Evolutionary conservation across 2,888 invertebrate genomes (phyloP).

Genomic region (Eupithecia abbreviata): DNA sequence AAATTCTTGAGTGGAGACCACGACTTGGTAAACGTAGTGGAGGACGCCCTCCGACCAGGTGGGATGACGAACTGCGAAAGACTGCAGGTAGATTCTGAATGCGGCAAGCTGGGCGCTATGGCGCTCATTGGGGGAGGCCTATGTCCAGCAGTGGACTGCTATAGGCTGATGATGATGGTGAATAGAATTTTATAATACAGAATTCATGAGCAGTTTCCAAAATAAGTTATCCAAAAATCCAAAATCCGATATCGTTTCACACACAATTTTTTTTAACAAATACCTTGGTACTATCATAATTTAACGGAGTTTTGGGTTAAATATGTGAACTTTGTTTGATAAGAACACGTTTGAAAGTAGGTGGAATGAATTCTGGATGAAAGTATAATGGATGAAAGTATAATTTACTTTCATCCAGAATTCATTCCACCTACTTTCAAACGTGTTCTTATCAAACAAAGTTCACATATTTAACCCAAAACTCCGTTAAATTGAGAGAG

Average conservation of each 20-base stretch:
- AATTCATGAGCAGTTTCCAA: background rate
- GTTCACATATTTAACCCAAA: conserved; percentile 21
- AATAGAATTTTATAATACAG: background rate
- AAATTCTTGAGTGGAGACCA: too few relatives aligned
- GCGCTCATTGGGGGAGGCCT: too few relatives aligned
- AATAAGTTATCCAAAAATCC: background rate
- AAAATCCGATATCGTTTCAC: background rate
- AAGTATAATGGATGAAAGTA: background rate
- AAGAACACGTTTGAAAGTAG: conserved; percentile 13
- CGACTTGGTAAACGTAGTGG: too few relatives aligned
- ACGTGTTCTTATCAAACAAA: conserved; percentile 19
- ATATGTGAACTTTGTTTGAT: conserved; percentile 21
- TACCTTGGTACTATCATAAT: conserved; percentile 20
- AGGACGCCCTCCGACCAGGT: too few relatives aligned
- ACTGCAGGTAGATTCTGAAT: too few relatives aligned
- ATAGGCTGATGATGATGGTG: background rate
- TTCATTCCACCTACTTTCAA: conserved; percentile 5
- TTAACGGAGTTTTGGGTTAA: conserved; percentile 30
- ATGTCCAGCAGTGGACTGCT: too few relatives aligned
- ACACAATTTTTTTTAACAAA: background rate
- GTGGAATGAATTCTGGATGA: conserved; percentile 1
- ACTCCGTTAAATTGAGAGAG: conserved; percentile 32
- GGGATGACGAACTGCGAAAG: too few relatives aligned
- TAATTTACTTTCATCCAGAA: conserved; percentile 4
- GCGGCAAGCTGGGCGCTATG: too few relatives aligned